These are phyloP conservation scores for Danio tinwini DNA, from an alignment of 2,797 vertebrate species.

Conservation along the genomic window DNA sequence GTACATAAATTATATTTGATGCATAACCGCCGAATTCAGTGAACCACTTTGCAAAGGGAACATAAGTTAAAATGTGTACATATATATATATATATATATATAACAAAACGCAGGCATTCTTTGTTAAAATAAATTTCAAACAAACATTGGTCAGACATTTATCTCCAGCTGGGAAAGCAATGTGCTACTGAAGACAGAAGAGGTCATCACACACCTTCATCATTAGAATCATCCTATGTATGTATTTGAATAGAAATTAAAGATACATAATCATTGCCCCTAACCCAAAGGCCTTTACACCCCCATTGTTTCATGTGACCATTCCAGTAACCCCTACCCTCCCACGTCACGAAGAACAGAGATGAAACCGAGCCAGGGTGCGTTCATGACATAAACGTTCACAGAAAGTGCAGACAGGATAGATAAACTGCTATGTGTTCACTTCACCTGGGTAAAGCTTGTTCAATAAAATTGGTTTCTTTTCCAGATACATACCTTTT, in stretches of 20 bases:
- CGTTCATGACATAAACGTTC: constrained; percentile 71
- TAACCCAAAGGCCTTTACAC: constrained; percentile 49
- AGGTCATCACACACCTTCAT: constrained; percentile 75
- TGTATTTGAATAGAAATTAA: constrained; percentile 69
- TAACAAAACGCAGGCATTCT: constrained; percentile 72
- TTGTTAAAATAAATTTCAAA: constrained; percentile 77
- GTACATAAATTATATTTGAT: constrained; percentile 84
- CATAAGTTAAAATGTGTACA: constrained; percentile 60
- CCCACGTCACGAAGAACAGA: constrained; percentile 65
- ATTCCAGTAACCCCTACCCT: constrained; percentile 60
- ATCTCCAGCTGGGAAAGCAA: constrained; percentile 79
- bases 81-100: too few relatives aligned
- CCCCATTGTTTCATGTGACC: constrained; percentile 55
- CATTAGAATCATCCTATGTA: constrained; percentile 75
- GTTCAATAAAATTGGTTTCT: constrained; percentile 62
- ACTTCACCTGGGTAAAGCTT: constrained; percentile 68
- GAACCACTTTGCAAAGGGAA: constrained; percentile 71
- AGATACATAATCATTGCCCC: constrained; percentile 57
- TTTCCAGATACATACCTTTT: constrained; percentile 70
- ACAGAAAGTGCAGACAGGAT: constrained; percentile 69
- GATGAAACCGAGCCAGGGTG: constrained; percentile 60
- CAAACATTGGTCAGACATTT: constrained; percentile 79
- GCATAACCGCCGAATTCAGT: constrained; percentile 79
- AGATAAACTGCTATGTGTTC: constrained; percentile 60
- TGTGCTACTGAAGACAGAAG: constrained; percentile 81